phyloP scores from a whole-genome alignment of 2,113 vertebrate genomes.

The Sander vitreus region DNA sequence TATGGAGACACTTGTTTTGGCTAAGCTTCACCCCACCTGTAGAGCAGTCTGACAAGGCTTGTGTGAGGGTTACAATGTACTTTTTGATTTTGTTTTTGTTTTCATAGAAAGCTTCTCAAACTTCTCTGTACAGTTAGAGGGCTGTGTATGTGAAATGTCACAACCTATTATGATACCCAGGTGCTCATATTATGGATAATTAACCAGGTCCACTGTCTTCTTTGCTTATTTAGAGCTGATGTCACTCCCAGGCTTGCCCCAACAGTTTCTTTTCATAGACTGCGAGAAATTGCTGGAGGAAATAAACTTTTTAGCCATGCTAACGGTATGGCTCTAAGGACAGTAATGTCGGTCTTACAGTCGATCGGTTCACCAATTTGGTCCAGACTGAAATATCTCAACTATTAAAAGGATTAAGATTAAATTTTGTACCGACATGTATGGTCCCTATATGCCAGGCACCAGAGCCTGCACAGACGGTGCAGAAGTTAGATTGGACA shows the following conservation, averaged over 20 bases:
- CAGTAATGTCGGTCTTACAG: not conserved
- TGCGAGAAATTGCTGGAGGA: not conserved
- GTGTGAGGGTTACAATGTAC: not conserved
- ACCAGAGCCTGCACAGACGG: too few relatives aligned
- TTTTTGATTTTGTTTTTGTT: not conserved
- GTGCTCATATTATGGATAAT: constrained; percentile 22
- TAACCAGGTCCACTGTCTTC: not conserved
- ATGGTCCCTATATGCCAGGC: too few relatives aligned
- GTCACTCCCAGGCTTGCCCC: not conserved
- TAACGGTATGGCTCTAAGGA: too few relatives aligned
- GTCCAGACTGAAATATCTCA: not conserved
- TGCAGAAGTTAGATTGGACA: too few relatives aligned
- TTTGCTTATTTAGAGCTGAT: constrained; percentile 12
- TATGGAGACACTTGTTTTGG: constrained; percentile 8
- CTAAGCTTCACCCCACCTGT: constrained; percentile 5
- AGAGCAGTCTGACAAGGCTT: constrained; percentile 12
- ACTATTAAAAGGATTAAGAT: not conserved
- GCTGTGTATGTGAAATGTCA: not conserved
- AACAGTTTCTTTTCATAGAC: not conserved
- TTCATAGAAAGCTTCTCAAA: not conserved
- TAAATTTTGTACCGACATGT: too few relatives aligned
- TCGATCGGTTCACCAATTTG: not conserved
- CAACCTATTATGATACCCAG: constrained; percentile 23
- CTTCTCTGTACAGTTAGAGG: not conserved
- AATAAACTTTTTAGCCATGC: not conserved